Base-by-base conservation (phyloP, 2,797 vertebrate species). In the Heterohyrax brucei region DNA sequence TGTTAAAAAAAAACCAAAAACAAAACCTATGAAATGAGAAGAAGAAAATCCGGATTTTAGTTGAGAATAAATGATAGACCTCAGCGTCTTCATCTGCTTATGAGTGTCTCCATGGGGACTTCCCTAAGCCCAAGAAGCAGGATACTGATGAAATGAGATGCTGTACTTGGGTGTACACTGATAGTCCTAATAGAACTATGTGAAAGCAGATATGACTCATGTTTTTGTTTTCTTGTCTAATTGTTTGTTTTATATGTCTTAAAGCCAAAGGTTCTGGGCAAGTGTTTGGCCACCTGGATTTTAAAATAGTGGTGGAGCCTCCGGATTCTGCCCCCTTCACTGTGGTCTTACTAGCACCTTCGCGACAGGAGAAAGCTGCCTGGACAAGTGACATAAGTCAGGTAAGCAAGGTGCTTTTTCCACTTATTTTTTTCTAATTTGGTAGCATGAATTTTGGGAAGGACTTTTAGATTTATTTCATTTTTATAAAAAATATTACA, bases 381-480 rank as follows among this genome's bases (percentile, higher is more conserved):
- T 99, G 99, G 99, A 99, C 99, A 95, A 99, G 99, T 12, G 99
- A 99, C 98, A 99, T 99, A 96, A 99, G 99, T 97, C 99, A 99
- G 99, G 99, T 99, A 98, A 97, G 24, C 46, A 5, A n/a, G 64
- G 7, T 59, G 12, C 56, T n/a, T 94, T 93, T 80, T 61, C 64
- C 61, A 22, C 46, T 1, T 62, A 39, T 46, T 0, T 91, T 92
- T 91, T 50, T 87, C 9, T 8, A 62, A 87, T 73, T 64, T 86
- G 19, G 78, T n/a, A 77, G 10, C 7, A 14, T 70, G 73, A 81
- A 3, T 59, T 87, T 26, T 7, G 30, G 53, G 39, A 56, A 21
- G 2, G 10, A 62, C 22, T 90, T 92, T 95, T 79, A 44, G 79
- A 89, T 21, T 59, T 76, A 24, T 5, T 89, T 59, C 66, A 30